These are phyloP conservation scores for Ctena decussata DNA, from an alignment of 2,888 invertebrate genomes.

Conservation along the genomic window DNA sequence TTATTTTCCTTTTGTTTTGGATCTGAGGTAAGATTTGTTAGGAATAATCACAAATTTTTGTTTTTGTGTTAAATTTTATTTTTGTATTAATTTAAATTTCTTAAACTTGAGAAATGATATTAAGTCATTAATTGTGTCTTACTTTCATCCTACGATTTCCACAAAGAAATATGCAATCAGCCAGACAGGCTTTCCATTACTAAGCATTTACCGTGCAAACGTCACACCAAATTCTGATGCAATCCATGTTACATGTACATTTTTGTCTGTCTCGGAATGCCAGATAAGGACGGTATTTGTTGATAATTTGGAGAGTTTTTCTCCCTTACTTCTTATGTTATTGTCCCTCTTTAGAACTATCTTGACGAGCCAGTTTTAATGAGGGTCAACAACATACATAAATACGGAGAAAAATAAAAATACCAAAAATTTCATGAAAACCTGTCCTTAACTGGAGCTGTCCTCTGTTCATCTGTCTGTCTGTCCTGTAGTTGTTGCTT, in stretches of 20 bases:
- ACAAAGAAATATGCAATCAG: neutral
- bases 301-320: too few species aligned
- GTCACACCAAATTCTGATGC: neutral
- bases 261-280: neutral
- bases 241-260: neutral
- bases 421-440: too few species aligned
- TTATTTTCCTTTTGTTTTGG: neutral
- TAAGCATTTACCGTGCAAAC: neutral
- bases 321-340: too few species aligned
- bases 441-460: too few species aligned
- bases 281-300: too few species aligned
- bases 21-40: conserved; percentile 1
- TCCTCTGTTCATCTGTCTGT: too few species aligned
- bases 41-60: conserved; percentile 2
- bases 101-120: neutral
- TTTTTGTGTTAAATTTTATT: conserved; percentile 6
- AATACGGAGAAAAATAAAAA: too few species aligned
- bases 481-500: too few species aligned
- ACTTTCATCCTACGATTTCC: neutral
- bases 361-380: too few species aligned
- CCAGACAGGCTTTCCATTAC: neutral
- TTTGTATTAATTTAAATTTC: neutral
- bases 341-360: too few species aligned
- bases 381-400: too few species aligned
- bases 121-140: conserved; percentile 3